A percentile compares a stretch with the other conserved stretches of the same genome.
Conservation (phyloP, 2,888 invertebrate species). For the Clitarchus hookeri region DNA sequence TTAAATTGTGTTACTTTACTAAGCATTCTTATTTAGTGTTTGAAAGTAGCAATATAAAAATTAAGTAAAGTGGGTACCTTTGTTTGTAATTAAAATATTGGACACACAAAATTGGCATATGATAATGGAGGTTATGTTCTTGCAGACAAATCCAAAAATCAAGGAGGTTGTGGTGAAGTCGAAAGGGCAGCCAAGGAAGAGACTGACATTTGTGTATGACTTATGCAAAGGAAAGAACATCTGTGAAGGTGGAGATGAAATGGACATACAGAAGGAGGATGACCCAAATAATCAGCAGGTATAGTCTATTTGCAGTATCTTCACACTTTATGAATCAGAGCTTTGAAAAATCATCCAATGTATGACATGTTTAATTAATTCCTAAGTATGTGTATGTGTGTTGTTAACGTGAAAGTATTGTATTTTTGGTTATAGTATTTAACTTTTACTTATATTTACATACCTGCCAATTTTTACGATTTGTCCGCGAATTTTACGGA, state of each 20-base stretch:
- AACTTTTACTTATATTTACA: too few relatives aligned
- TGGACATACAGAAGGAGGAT: slow-evolving; percentile 83
- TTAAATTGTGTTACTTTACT: too few relatives aligned
- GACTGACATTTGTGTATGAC: slow-evolving; percentile 95
- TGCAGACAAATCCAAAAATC: slow-evolving; percentile 86
- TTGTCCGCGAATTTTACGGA: too few relatives aligned
- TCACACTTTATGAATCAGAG: too few relatives aligned
- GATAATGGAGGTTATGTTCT: slow-evolving; percentile 43
- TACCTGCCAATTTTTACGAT: too few relatives aligned
- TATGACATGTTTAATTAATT: too few relatives aligned
- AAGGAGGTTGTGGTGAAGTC: slow-evolving; percentile 95
- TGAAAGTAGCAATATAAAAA: background rate
- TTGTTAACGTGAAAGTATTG: too few relatives aligned
- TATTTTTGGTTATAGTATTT: too few relatives aligned
- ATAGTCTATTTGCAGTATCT: background rate
- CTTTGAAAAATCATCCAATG: too few relatives aligned
- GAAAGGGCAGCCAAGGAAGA: slow-evolving; percentile 93
- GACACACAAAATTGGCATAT: too few relatives aligned
- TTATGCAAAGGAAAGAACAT: slow-evolving; percentile 97
- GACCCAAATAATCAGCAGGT: slow-evolving; percentile 48
- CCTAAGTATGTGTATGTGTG: too few relatives aligned
- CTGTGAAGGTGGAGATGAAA: slow-evolving; percentile 98
- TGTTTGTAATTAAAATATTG: background rate
- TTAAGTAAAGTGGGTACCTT: background rate
- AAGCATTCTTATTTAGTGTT: background rate